Evolutionary conservation across 64 coral and sea anemone genomes (phyloP), one percentile per base, ranked within the genome.

Genomic region (Montipora efflorescens): DNA sequence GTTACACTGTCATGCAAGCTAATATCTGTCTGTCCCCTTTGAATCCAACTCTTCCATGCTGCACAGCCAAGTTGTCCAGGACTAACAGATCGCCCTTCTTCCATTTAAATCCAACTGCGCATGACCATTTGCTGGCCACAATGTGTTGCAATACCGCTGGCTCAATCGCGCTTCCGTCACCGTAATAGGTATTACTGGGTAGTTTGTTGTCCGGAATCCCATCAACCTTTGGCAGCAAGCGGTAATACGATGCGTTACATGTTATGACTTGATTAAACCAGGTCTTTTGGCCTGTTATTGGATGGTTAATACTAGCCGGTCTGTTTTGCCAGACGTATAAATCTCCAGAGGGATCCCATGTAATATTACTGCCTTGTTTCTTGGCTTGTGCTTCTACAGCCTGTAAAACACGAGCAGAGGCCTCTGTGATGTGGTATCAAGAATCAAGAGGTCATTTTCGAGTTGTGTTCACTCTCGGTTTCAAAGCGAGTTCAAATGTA

Each of bases 21-120:
- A 94, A 70, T 22, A 97, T 2, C 76, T 94, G 81, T 77, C 92
- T 94, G 19, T 96, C 78, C 14, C 95, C 85, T 69, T 25, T 90
- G 75, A 90, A 93, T 59, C 91, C 91, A 14, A 93, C 85, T 48
- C 95, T 92, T 14, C 87, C 87, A 51, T 96, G 91, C 72, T 82
- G 80, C 9, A 80, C 67, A 4, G 79, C 59, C 48, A 93, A 50
- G 73, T 96, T 93, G 72, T 93, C 91, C 22, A 96, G 25, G 10
- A 93, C 58, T 16, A 96, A 51, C 1, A 96, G 16, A 75, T 96
- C 91, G 2, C 91, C 91, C 44, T 84, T 81, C 62, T 87, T 77
- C 95, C 95, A 96, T 64, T 96, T 91, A 74, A 93, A 96, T 4
- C 95, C 90, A 8, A 96, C 84, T 44, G 90, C 79, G 67, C 90